These are phyloP conservation scores for Athetis lepigone DNA, from an alignment of 2,888 invertebrate genomes.

Conservation along the genomic window DNA sequence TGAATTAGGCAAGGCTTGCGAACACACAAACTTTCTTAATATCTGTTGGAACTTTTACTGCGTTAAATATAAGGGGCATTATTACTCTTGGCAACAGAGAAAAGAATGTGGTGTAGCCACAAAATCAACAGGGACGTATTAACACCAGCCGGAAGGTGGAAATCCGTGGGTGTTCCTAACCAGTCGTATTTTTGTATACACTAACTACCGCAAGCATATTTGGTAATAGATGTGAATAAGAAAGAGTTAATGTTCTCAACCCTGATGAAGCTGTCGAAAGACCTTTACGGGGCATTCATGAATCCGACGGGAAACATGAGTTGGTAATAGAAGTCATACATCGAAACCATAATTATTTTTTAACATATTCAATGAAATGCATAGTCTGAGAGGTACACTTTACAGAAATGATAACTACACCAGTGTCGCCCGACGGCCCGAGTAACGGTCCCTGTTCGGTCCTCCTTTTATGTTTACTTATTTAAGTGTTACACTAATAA, in stretches of 20 bases:
- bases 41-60: conserved; percentile 64
- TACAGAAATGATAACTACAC: conserved; percentile 66
- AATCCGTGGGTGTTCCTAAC: conserved; percentile 88
- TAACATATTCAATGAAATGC: conserved; percentile 53
- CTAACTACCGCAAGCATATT: conserved; percentile 80
- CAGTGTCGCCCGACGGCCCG: conserved; percentile 66
- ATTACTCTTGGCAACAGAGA: conserved; percentile 71
- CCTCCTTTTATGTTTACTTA: conserved; percentile 69
- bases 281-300: conserved; percentile 18
- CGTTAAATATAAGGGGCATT: conserved; percentile 73
- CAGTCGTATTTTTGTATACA: conserved; percentile 81
- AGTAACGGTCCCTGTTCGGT: conserved; percentile 72
- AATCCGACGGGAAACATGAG: conserved; percentile 23
- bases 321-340: conserved; percentile 15
- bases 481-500: conserved; percentile 65
- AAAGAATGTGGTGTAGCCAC: conserved; percentile 75
- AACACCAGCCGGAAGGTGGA: conserved; percentile 84
- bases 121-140: conserved; percentile 88
- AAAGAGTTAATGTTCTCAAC: conserved; percentile 40
- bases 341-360: conserved; percentile 17
- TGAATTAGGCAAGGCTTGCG: conserved; percentile 83
- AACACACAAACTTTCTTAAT: conserved; percentile 61
- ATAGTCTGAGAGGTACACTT: conserved; percentile 57
- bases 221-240: conserved; percentile 76
- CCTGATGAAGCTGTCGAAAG: conserved; percentile 41